These are phyloP conservation scores for Coturnix japonica DNA, from an alignment of 2,113 vertebrate genomes.

Conservation along the genomic window DNA sequence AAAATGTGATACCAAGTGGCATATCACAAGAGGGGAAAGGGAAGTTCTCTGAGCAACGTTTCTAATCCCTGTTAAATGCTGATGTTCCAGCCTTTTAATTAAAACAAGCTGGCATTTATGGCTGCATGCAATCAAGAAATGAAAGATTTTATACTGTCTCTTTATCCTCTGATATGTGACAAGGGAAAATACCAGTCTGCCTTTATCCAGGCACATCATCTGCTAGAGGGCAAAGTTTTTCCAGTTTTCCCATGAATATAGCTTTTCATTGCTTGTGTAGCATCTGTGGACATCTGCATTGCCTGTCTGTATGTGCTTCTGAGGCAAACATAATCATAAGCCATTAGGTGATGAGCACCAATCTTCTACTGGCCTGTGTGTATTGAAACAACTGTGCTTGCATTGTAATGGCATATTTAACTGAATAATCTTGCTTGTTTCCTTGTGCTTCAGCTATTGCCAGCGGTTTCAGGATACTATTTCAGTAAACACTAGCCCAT, in stretches of 20 bases:
- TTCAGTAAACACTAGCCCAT: background rate
- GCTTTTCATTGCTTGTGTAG: background rate
- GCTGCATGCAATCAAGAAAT: conserved; percentile 73
- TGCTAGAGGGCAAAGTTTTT: background rate
- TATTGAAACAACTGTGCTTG: conserved; percentile 58
- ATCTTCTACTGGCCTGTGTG: conserved; percentile 1
- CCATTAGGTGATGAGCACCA: conserved; percentile 6
- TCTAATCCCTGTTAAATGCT: conserved; percentile 83
- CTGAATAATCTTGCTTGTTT: background rate
- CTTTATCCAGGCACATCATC: background rate
- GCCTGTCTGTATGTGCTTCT: background rate
- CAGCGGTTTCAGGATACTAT: background rate
- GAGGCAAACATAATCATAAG: background rate
- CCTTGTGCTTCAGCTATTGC: conserved; percentile 23
- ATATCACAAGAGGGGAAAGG: background rate
- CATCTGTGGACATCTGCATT: background rate
- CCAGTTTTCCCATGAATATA: background rate
- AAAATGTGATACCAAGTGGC: background rate
- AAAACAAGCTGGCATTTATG: conserved; percentile 81
- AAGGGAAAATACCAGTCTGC: conserved; percentile 14
- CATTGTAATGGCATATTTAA: conserved; percentile 37
- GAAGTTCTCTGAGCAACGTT: background rate
- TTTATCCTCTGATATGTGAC: conserved; percentile 38
- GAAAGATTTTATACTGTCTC: conserved; percentile 45
- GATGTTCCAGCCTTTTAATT: conserved; percentile 84